Evolutionary conservation across 2,797 vertebrate species (phyloP).

Genomic region (Pseudopleuronectes americanus): DNA sequence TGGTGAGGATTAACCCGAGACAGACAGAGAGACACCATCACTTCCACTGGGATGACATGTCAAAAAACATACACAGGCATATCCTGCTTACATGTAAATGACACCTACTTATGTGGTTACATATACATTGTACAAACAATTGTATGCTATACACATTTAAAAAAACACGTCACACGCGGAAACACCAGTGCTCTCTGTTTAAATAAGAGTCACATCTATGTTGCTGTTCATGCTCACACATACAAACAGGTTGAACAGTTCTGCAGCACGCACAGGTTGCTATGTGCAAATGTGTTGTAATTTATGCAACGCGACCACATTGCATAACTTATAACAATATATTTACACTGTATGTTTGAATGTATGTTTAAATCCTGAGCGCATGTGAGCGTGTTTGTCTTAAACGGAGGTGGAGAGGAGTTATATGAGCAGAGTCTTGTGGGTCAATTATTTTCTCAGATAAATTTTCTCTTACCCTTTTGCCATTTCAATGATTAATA

Average conservation of each 20-base stretch:
- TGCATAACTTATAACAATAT: slow-evolving; percentile 8
- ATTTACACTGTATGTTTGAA: slow-evolving; percentile 11
- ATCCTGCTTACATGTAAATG: slow-evolving; percentile 34
- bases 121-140: slow-evolving; percentile 24
- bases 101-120: slow-evolving; percentile 39
- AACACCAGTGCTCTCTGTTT: slow-evolving; percentile 52
- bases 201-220: slow-evolving; percentile 40
- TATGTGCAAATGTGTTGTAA: slow-evolving; percentile 25
- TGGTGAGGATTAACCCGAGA: slow-evolving; percentile 71
- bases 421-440: too few relatives aligned
- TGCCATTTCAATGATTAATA: neutral
- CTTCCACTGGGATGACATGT: slow-evolving; percentile 47
- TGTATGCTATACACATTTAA: neutral
- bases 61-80: slow-evolving; percentile 29
- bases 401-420: too few relatives aligned
- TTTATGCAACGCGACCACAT: slow-evolving; percentile 6
- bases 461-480: neutral
- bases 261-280: slow-evolving; percentile 27
- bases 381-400: too few relatives aligned
- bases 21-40: slow-evolving; percentile 65
- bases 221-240: slow-evolving; percentile 43
- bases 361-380: slow-evolving; percentile 1
- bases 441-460: too few relatives aligned
- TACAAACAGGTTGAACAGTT: slow-evolving; percentile 41
- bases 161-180: slow-evolving; percentile 7